Evolutionary conservation across 2,113 vertebrate genomes (phyloP).

Genomic region (Reinhardtius hippoglossoides): DNA sequence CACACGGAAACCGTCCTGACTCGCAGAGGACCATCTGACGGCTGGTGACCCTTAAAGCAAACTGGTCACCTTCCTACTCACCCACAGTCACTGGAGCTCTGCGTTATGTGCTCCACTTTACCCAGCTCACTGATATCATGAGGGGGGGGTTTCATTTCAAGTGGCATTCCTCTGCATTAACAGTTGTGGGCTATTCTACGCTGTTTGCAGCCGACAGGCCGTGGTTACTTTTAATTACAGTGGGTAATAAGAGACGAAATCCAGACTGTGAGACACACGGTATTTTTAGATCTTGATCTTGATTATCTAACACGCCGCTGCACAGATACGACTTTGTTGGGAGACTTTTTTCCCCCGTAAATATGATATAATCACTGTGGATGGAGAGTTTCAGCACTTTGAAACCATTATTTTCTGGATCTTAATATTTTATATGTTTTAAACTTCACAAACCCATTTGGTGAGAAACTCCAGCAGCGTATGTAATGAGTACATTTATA

Average conservation of each 20-base stretch:
- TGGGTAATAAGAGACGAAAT: constrained; percentile 80
- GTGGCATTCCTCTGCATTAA: constrained; percentile 67
- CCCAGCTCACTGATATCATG: constrained; percentile 37
- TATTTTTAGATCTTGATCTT: constrained; percentile 81
- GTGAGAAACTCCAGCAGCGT: neutral
- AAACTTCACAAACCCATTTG: neutral
- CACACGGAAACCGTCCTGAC: neutral
- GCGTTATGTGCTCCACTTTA: constrained; percentile 37
- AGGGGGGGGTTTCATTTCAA: constrained; percentile 55
- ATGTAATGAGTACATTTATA: neutral
- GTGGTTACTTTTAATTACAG: constrained; percentile 83
- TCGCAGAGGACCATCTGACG: neutral
- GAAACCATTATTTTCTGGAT: neutral
- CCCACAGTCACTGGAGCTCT: constrained; percentile 20
- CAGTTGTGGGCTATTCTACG: constrained; percentile 70
- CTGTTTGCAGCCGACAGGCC: constrained; percentile 66
- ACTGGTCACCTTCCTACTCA: constrained; percentile 32
- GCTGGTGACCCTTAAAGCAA: constrained; percentile 15
- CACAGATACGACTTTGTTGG: constrained; percentile 53
- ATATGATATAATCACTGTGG: constrained; percentile 19
- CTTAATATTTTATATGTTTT: neutral
- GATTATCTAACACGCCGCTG: constrained; percentile 71
- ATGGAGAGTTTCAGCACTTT: constrained; percentile 21
- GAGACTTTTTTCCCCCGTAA: constrained; percentile 22
- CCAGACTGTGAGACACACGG: constrained; percentile 72